Conservation (phyloP, 2,888 invertebrate genomes). For the Sphaerophoria taeniata region DNA sequence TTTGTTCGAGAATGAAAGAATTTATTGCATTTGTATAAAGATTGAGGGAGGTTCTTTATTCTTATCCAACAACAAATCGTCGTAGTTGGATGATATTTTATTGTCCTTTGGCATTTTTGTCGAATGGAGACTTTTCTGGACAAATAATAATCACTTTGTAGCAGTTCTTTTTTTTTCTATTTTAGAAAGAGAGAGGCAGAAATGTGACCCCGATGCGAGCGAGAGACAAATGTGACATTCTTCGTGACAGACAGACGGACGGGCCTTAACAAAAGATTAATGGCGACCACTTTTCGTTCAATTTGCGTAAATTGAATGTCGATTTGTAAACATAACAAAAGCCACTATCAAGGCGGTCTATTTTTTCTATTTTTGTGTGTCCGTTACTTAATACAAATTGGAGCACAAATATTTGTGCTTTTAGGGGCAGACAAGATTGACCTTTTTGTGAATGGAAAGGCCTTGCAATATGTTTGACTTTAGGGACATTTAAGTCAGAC, state of each 20-base stretch:
- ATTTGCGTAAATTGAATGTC: conserved; percentile 61
- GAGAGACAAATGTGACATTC: conserved; percentile 29
- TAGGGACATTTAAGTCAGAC: too few species aligned
- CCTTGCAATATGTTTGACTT: too few species aligned
- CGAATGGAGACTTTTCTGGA: conserved; percentile 32
- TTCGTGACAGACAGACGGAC: conserved; percentile 23
- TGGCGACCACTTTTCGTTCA: conserved; percentile 50
- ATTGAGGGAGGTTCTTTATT: conserved; percentile 29
- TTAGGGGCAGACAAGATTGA: too few species aligned
- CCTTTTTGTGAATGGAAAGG: too few species aligned
- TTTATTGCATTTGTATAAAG: conserved; percentile 58
- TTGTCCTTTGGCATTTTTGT: conserved; percentile 55
- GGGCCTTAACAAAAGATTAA: conserved; percentile 39
- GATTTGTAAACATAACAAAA: conserved; percentile 19
- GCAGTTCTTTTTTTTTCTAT: neutral
- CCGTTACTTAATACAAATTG: too few species aligned
- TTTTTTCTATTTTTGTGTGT: neutral
- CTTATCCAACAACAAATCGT: neutral
- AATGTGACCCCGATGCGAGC: conserved; percentile 27
- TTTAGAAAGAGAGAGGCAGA: neutral
- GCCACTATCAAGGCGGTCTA: neutral
- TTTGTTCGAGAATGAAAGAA: conserved; percentile 42
- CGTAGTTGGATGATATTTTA: conserved; percentile 63
- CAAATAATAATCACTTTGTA: conserved; percentile 44
- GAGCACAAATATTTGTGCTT: too few species aligned